These are phyloP conservation scores for Corbicula japonica DNA, from an alignment of 2,888 invertebrate species.

Conservation along the genomic window DNA sequence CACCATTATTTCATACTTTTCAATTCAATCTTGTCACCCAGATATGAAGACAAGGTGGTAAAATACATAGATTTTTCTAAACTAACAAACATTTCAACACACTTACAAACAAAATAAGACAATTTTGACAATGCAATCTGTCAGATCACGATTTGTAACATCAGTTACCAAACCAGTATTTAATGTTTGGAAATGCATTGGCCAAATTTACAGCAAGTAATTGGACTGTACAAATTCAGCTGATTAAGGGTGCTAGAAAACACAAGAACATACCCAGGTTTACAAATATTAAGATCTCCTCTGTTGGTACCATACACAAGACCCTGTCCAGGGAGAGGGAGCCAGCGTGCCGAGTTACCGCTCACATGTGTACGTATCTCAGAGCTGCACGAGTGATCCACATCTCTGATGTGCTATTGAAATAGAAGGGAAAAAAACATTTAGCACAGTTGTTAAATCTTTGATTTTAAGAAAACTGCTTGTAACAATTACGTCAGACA, in stretches of 20 bases:
- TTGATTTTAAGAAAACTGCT: not conserved
- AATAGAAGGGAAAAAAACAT: not conserved
- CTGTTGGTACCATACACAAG: slow-evolving; percentile 95
- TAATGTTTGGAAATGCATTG: too few relatives aligned
- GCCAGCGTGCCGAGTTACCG: slow-evolving; percentile 94
- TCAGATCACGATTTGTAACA: too few relatives aligned
- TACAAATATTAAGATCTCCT: slow-evolving; percentile 89
- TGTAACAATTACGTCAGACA: not conserved
- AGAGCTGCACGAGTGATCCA: slow-evolving; percentile 84
- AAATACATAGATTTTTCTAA: too few relatives aligned
- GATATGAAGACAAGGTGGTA: too few relatives aligned
- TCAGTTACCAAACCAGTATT: too few relatives aligned
- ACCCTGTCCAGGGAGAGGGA: slow-evolving; percentile 94
- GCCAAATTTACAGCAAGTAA: too few relatives aligned
- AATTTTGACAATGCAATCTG: too few relatives aligned
- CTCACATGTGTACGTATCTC: slow-evolving; percentile 89
- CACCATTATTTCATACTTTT: too few relatives aligned
- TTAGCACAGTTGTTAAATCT: not conserved
- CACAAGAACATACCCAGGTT: slow-evolving; percentile 76
- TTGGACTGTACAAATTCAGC: too few relatives aligned
- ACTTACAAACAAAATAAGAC: too few relatives aligned
- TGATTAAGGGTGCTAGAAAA: not conserved
- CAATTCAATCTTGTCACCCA: too few relatives aligned
- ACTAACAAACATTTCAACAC: too few relatives aligned
- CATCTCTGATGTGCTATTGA: slow-evolving; percentile 82